Evolutionary conservation across 2,888 invertebrate species (phyloP), one percentile per base, ranked within the genome.

Genomic region (Sphaerophoria taeniata): DNA sequence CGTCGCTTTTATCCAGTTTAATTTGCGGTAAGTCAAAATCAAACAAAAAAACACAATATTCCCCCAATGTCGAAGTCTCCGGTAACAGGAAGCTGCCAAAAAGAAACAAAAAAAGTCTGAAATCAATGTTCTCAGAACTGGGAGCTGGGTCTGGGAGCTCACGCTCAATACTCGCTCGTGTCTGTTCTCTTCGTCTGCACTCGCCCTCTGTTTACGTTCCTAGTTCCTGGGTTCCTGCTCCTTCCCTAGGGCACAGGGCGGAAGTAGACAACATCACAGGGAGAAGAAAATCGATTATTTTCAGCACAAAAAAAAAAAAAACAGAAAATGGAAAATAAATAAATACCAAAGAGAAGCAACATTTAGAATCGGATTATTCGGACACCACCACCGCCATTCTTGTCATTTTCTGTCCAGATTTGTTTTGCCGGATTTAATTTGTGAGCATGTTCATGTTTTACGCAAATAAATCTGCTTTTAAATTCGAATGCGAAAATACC

Each of bases 201-300:
- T 43, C 60, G 55, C 70, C 60, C 43, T 53, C 33, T 79, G 70
- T 69, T 83, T 74, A 74, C 74, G 79, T 73, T 83, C 63, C 56
- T 83, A 3, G 43, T 43, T 43, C 39, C 39, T 43, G 36, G 4
- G 69, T n/a, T n/a, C 24, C 73, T 78, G 70, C 73, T 43, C 3
- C 9, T 39, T 6, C 39, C 9, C 39, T 73, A 56, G 73, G 60
- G 36, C 61, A 78, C 65, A 53, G 74, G 65, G 74, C 79, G 83
- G 83, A 83, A 83, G 83, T 83, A 83, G 79, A 79, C 79, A 83
- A 79, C 79, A 83, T 74, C 83, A 77, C 78, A 70, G 70, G 70
- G 79, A 83, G 83, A 83, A 79, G 83, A 83, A 83, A 83, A 83
- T 83, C 83, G 83, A 83, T 83, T 82, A 78, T 49, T 53, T 71